Percentiles rank a stretch among this genome's conserved stretches.
phyloP scores from a whole-genome alignment of 1,140 invertebrate genomes.

The Cydia pomonella region DNA sequence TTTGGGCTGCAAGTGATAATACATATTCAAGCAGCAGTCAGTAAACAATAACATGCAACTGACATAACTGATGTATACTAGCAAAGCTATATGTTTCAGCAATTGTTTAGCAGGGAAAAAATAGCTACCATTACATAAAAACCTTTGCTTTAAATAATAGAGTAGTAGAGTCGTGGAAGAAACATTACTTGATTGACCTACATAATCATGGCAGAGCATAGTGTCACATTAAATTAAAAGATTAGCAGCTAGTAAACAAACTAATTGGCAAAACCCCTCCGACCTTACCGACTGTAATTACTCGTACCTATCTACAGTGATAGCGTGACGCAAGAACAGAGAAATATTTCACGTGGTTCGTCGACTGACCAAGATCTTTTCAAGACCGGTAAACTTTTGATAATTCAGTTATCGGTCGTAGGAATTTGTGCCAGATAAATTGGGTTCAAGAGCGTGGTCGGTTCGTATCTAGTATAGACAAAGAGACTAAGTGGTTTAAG shows the following conservation, averaged over 20 bases:
- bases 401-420: slow-evolving; percentile 21
- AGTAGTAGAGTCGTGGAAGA: background rate
- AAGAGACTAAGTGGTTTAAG: slow-evolving; percentile 15
- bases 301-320: background rate
- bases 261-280: slow-evolving; percentile 9
- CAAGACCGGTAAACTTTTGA: background rate
- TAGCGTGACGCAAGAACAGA: slow-evolving; percentile 14
- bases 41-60: background rate
- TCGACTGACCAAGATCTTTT: slow-evolving; percentile 11
- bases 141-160: no score
- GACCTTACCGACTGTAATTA: slow-evolving; percentile 21
- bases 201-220: background rate
- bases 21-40: slow-evolving; percentile 11
- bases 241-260: background rate
- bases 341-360: slow-evolving; percentile 13
- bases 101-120: background rate
- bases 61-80: background rate
- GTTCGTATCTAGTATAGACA: slow-evolving; percentile 4
- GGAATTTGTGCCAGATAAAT: slow-evolving; percentile 24
- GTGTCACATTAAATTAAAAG: background rate
- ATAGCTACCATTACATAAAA: background rate
- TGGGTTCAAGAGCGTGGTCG: slow-evolving; percentile 18
- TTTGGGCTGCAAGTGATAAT: slow-evolving; percentile 3
- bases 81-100: background rate
- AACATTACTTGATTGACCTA: slow-evolving; percentile 15